A percentile compares a stretch with the other conserved stretches of the same genome.
Evolutionary conservation across 2,797 vertebrate species (phyloP).

Genomic region (Diplodus puntazzo): DNA sequence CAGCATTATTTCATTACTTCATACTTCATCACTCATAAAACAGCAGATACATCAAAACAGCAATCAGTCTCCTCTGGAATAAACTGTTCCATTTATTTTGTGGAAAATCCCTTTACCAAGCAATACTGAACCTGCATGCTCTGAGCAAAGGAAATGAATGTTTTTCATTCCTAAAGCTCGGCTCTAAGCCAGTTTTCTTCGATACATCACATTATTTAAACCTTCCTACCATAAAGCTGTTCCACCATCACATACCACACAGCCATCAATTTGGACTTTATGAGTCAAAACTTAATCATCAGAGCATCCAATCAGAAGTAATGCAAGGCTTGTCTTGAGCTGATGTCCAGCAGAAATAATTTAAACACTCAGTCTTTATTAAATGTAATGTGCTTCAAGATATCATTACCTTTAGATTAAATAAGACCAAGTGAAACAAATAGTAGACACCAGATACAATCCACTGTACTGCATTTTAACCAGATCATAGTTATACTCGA

Average conservation of each 20-base stretch:
- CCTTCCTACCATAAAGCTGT: background rate
- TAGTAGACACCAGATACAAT: background rate
- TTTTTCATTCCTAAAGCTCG: slow-evolving; percentile 14
- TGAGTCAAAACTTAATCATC: slow-evolving; percentile 17
- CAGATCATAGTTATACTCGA: background rate
- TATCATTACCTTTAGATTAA: background rate
- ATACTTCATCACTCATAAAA: slow-evolving; percentile 22
- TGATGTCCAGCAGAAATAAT: slow-evolving; percentile 25
- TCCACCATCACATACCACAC: background rate
- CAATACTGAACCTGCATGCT: slow-evolving; percentile 16
- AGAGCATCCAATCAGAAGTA: slow-evolving; percentile 21
- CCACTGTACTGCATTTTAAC: background rate
- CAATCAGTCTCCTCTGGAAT: slow-evolving; percentile 18
- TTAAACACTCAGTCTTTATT: background rate
- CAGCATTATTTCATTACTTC: background rate
- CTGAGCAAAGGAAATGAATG: slow-evolving; percentile 13
- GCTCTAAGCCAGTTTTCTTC: slow-evolving; percentile 10
- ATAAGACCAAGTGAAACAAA: slow-evolving; percentile 4
- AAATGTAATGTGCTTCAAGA: background rate
- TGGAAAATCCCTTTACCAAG: slow-evolving; percentile 18
- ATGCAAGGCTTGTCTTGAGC: slow-evolving; percentile 6
- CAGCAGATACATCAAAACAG: slow-evolving; percentile 9
- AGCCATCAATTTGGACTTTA: slow-evolving; percentile 9
- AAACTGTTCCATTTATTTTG: slow-evolving; percentile 23
- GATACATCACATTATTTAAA: background rate